phyloP scores from a whole-genome alignment of 2,888 invertebrate genomes.

The Augochlorella aurata region DNA sequence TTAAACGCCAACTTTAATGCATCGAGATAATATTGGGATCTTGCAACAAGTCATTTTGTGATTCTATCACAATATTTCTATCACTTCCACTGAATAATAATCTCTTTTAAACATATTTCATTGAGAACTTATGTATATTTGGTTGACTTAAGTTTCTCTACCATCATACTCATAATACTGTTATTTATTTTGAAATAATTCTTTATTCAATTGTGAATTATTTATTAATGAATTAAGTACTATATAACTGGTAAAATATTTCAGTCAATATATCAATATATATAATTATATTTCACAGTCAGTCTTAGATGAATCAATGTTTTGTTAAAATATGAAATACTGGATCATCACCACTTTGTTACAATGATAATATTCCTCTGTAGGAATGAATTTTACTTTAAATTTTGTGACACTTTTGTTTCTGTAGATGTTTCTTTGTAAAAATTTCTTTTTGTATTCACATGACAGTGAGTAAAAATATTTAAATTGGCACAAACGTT shows the following conservation, averaged over 20 bases:
- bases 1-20: neutral
- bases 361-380: conserved; percentile 22
- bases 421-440: neutral
- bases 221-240: neutral
- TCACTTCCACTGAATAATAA: conserved; percentile 13
- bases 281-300: conserved; percentile 17
- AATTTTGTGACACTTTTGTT: neutral
- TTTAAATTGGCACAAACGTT: conserved; percentile 50
- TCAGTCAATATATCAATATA: conserved; percentile 13
- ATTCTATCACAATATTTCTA: neutral
- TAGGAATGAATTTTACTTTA: conserved; percentile 24
- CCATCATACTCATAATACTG: conserved; percentile 16
- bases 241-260: conserved; percentile 14
- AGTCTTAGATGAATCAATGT: conserved; percentile 12
- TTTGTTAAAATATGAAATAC: conserved; percentile 26
- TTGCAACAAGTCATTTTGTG: neutral
- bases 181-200: conserved; percentile 16
- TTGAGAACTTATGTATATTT: conserved; percentile 5
- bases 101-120: neutral
- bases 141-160: neutral
- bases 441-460: conserved; percentile 17
- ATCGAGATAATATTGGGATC: neutral
- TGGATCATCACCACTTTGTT: conserved; percentile 19
- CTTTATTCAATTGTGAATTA: neutral
- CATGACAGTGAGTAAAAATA: conserved; percentile 41